Percentiles rank a stretch among this genome's conserved stretches.
These are phyloP conservation scores for Bos javanicus DNA, from an alignment of 2,113 vertebrate genomes.

Conservation along the genomic window DNA sequence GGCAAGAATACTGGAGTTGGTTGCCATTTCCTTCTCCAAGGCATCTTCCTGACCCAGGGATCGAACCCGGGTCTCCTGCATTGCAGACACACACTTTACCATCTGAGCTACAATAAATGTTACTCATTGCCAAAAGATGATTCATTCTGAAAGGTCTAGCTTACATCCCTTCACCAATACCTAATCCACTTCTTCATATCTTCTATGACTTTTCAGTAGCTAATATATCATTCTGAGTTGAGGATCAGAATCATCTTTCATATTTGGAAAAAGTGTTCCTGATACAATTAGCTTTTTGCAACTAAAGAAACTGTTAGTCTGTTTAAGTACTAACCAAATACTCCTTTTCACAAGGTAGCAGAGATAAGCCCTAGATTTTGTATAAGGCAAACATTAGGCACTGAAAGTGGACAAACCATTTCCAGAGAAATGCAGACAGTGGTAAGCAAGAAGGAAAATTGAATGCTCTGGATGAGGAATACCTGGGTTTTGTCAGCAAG, in stretches of 20 bases:
- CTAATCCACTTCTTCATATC: neutral
- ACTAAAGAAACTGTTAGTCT: neutral
- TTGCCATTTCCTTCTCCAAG: neutral
- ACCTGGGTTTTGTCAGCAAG: neutral
- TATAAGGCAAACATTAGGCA: neutral
- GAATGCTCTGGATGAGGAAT: neutral
- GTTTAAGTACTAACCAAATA: conserved; percentile 33
- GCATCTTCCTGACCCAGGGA: neutral
- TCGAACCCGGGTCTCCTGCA: neutral
- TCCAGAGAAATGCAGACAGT: neutral
- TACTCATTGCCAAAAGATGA: neutral
- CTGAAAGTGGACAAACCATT: neutral
- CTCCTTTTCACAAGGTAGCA: neutral
- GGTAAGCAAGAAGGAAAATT: neutral
- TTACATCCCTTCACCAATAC: neutral
- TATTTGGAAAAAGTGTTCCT: conserved; percentile 18
- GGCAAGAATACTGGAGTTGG: neutral
- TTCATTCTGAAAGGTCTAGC: neutral
- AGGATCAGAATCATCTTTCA: neutral
- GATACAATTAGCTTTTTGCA: conserved; percentile 16
- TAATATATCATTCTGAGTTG: neutral
- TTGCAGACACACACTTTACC: neutral
- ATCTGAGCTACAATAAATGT: neutral
- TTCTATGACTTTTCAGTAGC: neutral
- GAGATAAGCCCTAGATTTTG: conserved; percentile 23